Conservation (phyloP, 2,888 invertebrate species). For the Cheilosia vulpina region DNA sequence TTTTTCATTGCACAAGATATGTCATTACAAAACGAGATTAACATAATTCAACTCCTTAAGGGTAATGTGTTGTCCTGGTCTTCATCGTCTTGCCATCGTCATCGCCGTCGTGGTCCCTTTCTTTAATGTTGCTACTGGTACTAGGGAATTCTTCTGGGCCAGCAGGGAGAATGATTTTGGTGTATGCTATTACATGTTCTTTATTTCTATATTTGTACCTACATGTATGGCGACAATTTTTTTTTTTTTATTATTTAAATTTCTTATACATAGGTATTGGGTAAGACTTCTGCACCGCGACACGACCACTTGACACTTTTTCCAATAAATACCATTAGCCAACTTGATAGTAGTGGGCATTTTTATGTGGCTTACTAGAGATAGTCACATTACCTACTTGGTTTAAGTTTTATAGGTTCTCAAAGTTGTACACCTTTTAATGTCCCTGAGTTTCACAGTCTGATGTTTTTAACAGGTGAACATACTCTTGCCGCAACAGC, state of each 20-base stretch:
- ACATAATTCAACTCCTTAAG: conserved; percentile 71
- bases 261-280: background rate
- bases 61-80: conserved; percentile 57
- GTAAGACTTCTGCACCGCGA: background rate
- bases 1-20: conserved; percentile 66
- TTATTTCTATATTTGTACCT: background rate
- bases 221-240: background rate
- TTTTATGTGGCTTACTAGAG: no score
- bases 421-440: no score
- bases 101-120: conserved; percentile 15
- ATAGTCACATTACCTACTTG: no score
- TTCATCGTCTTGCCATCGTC: conserved; percentile 22
- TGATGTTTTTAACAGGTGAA: no score
- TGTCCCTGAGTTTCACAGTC: no score
- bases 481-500: no score
- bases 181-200: background rate
- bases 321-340: background rate
- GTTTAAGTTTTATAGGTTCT: no score
- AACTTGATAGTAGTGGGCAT: no score
- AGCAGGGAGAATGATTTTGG: background rate
- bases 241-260: conserved; percentile 10
- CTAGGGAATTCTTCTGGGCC: conserved; percentile 1
- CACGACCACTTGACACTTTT: conserved; percentile 10
- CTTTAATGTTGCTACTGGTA: conserved; percentile 3
- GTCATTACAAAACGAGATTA: conserved; percentile 73